phyloP scores from a whole-genome alignment of 2,113 vertebrate species.

The Microcebus lehilahytsara region DNA sequence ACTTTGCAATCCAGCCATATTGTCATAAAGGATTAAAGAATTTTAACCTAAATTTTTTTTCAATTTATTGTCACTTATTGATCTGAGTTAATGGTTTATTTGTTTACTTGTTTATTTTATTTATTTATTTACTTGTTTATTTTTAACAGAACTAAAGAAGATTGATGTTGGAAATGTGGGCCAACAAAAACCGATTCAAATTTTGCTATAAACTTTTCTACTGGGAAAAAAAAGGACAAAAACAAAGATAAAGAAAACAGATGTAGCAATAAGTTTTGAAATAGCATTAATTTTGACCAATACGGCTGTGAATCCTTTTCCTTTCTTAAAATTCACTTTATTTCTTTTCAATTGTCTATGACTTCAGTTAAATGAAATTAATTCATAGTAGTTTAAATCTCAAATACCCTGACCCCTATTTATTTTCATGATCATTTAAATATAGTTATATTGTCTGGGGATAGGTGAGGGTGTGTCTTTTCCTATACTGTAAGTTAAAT shows the following conservation, averaged over 20 bases:
- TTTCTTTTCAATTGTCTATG: not conserved
- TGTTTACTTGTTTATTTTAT: not conserved
- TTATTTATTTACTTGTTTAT: not conserved
- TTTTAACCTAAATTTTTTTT: not conserved
- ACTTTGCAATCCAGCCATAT: not conserved
- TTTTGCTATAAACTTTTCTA: not conserved
- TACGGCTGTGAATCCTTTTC: not conserved
- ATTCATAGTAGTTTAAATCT: not conserved
- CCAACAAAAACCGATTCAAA: not conserved
- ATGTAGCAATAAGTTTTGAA: not conserved
- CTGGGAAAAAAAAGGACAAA: not conserved
- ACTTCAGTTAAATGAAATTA: not conserved
- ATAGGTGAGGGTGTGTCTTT: not conserved
- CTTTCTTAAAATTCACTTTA: constrained; percentile 30
- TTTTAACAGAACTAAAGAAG: not conserved
- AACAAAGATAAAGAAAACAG: not conserved
- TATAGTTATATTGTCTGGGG: not conserved
- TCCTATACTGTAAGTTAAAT: not conserved
- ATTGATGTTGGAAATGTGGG: not conserved
- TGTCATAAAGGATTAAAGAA: not conserved
- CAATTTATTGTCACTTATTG: not conserved
- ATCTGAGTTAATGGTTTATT: not conserved
- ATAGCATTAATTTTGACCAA: not conserved
- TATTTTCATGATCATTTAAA: not conserved
- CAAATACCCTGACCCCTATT: not conserved